These are phyloP conservation scores for Danionella dracula DNA, from an alignment of 2,797 vertebrate genomes.

Conservation along the genomic window DNA sequence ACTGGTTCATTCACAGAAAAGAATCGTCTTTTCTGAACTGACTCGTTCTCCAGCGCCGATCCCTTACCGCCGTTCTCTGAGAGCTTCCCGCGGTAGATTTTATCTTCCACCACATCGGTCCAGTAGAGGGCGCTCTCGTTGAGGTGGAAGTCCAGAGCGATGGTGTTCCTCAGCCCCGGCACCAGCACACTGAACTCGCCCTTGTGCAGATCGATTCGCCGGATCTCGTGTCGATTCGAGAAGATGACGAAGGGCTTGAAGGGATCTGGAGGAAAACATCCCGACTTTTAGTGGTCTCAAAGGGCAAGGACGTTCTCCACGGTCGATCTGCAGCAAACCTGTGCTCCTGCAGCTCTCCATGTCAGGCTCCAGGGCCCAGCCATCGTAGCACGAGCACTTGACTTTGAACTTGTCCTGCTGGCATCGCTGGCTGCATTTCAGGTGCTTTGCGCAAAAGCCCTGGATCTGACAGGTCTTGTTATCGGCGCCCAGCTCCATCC, in stretches of 20 bases:
- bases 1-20: no score
- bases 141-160: conserved; percentile 95
- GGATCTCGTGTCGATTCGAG: conserved; percentile 96
- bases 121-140: conserved; percentile 93
- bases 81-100: conserved; percentile 94
- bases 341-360: conserved; percentile 93
- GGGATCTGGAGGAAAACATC: conserved; percentile 71
- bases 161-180: conserved; percentile 92
- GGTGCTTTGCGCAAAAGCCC: conserved; percentile 95
- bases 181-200: conserved; percentile 95
- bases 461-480: conserved; percentile 97
- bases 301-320: no score
- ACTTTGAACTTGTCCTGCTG: conserved; percentile 93
- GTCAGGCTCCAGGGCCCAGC: conserved; percentile 88
- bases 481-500: conserved; percentile 85
- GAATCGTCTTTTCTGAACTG: no score
- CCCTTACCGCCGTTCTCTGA: conserved; percentile 87
- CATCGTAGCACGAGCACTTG: conserved; percentile 94
- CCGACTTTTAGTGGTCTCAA: no score
- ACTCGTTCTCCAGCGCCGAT: neutral
- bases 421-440: conserved; percentile 95
- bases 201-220: conserved; percentile 91
- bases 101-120: conserved; percentile 98
- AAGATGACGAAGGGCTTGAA: conserved; percentile 98
- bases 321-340: conserved; percentile 56